Percentiles rank a stretch among this genome's conserved stretches.
Evolutionary conservation across 2,113 vertebrate genomes (phyloP).

Genomic region (Solenodon paradoxus): DNA sequence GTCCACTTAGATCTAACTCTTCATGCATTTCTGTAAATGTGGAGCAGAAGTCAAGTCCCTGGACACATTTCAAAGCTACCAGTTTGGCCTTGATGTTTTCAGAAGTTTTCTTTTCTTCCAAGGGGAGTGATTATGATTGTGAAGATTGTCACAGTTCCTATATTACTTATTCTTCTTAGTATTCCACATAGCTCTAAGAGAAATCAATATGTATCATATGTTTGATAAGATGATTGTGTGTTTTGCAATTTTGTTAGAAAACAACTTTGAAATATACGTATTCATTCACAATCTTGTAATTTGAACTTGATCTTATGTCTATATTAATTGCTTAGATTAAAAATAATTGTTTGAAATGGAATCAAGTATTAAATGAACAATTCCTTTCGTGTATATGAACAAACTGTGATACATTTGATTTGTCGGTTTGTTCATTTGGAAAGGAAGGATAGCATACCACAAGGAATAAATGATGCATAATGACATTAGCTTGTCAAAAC

Average conservation of each 20-base stretch:
- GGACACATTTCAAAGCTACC: constrained; percentile 1
- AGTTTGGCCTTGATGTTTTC: neutral
- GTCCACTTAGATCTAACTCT: constrained; percentile 41
- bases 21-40: constrained; percentile 14
- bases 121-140: neutral
- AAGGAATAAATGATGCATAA: neutral
- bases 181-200: neutral
- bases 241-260: neutral
- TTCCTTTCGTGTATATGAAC: neutral
- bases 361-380: neutral
- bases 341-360: neutral
- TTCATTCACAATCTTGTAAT: neutral
- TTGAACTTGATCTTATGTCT: neutral
- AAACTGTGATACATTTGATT: neutral
- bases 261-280: neutral
- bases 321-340: neutral
- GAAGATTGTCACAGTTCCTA: neutral
- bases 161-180: neutral
- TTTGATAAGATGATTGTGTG: neutral
- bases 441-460: neutral
- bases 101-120: neutral
- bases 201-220: neutral
- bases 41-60: constrained; percentile 8
- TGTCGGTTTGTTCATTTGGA: neutral
- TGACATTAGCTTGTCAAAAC: neutral